These are phyloP conservation scores for Saccostrea echinata DNA, from an alignment of 1,140 invertebrate species.

Conservation along the genomic window DNA sequence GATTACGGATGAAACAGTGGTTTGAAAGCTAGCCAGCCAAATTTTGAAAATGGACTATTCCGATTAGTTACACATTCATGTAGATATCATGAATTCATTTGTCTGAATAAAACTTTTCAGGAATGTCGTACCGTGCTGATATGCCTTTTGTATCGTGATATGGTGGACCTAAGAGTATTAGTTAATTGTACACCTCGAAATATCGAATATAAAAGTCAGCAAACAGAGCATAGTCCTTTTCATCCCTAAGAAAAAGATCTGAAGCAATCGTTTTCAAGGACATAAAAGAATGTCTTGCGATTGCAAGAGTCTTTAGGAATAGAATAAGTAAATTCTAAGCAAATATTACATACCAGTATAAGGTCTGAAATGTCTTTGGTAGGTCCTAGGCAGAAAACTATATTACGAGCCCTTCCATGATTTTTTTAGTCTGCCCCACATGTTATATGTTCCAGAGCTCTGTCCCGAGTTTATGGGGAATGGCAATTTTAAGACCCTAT, in stretches of 20 bases:
- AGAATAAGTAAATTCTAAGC: constrained; percentile 52
- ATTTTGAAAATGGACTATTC: no score
- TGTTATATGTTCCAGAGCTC: constrained; percentile 59
- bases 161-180: no score
- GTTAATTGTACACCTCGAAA: constrained; percentile 54
- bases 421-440: constrained; percentile 59
- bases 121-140: constrained; percentile 52
- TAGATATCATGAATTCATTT: no score
- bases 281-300: constrained; percentile 45
- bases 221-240: constrained; percentile 48
- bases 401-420: constrained; percentile 46
- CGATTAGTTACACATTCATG: no score
- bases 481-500: constrained; percentile 57
- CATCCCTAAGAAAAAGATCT: constrained; percentile 55
- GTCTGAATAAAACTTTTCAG: constrained; percentile 53
- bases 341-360: constrained; percentile 57
- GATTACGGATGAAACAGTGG: no score
- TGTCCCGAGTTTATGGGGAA: constrained; percentile 47
- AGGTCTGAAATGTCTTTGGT: constrained; percentile 62
- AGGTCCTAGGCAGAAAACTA: constrained; percentile 65
- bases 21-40: no score
- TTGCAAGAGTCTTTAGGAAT: constrained; percentile 55
- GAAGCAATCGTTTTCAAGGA: constrained; percentile 55
- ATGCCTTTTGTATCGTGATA: constrained; percentile 34
- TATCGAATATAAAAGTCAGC: constrained; percentile 57